Base-by-base conservation (phyloP, 2,113 vertebrate genomes). In the Marmota monax region DNA sequence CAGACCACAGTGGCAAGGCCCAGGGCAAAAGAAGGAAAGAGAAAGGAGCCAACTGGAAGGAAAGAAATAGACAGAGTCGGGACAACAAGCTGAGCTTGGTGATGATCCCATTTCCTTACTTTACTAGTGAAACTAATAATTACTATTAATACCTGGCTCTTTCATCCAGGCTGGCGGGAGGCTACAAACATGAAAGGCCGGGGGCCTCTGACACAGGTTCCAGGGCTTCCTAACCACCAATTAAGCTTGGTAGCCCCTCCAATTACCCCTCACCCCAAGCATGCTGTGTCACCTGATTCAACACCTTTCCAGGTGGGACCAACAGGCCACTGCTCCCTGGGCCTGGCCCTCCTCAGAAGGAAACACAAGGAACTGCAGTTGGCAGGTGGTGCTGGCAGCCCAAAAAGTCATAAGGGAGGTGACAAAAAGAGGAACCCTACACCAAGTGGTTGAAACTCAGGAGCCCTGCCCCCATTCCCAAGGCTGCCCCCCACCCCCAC, bases 121-220 rank as follows among this genome's bases (percentile, higher is more conserved):
- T 92, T 96, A 97, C 96, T 95, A 92, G 90, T 0, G n/a, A 97
- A 94, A 96, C 97, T 94, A 92, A 96, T 96, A 96, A 98, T 97
- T 97, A 97, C 88, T 92, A 96, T 96, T 94, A 96, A 96, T 88
- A 78, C 96, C 72, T 56, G 53, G 95, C 70, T 92, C 95, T 97
- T 97, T 97, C 95, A 97, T 97, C 95, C 95, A 73, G 85, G 80
- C 73, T 95, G 90, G 90, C 83, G 73, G 88, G 92, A 96, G 61
- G 77, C 96, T 98, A 69, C 78, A 76, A 95, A 97, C 97, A 98
- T 96, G 92, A 97, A 97, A 97, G 94, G 69, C 82, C 13, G 70
- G 69, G 82, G 39, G n/a, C 29, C 92, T 92, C 85, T 86, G 87
- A 92, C 89, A 93, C 92, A 90, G 82, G 77, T 93, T 88, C 69